These are phyloP conservation scores for Diglossa brunneiventris DNA, from an alignment of 2,113 vertebrate genomes.

Conservation along the genomic window DNA sequence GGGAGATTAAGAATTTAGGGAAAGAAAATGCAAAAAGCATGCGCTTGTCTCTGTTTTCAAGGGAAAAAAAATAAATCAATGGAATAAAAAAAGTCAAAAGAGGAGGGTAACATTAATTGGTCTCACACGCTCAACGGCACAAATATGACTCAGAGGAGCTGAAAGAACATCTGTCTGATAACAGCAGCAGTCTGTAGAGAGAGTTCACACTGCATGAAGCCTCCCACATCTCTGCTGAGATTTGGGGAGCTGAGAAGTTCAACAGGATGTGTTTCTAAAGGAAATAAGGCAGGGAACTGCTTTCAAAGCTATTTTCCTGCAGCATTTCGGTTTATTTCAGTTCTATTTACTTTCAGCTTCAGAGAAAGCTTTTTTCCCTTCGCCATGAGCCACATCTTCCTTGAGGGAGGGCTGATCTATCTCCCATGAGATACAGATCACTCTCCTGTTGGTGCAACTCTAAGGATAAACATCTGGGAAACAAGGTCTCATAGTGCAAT, in stretches of 20 bases:
- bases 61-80: conserved; percentile 63
- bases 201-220: conserved; percentile 21
- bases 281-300: not conserved
- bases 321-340: not conserved
- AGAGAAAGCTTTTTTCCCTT: not conserved
- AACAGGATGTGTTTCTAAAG: not conserved
- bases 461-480: conserved; percentile 1
- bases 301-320: not conserved
- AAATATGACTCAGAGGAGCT: conserved; percentile 59
- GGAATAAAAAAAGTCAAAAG: conserved; percentile 72
- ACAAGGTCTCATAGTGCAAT: conserved; percentile 26
- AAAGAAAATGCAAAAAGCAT: conserved; percentile 81
- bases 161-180: conserved; percentile 53
- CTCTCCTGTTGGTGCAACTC: not conserved
- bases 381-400: not conserved
- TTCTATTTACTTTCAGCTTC: conserved; percentile 21
- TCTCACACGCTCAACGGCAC: conserved; percentile 69
- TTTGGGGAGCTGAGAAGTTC: not conserved
- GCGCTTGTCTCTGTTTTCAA: conserved; percentile 73
- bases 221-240: not conserved
- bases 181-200: conserved; percentile 38
- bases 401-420: not conserved
- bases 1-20: conserved; percentile 91
- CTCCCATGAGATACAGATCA: conserved; percentile 40
- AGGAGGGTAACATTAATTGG: conserved; percentile 70